Evolutionary conservation across 2,797 vertebrate species (phyloP), one percentile per base, ranked within the genome.

Genomic region (Coregonus ussuriensis): DNA sequence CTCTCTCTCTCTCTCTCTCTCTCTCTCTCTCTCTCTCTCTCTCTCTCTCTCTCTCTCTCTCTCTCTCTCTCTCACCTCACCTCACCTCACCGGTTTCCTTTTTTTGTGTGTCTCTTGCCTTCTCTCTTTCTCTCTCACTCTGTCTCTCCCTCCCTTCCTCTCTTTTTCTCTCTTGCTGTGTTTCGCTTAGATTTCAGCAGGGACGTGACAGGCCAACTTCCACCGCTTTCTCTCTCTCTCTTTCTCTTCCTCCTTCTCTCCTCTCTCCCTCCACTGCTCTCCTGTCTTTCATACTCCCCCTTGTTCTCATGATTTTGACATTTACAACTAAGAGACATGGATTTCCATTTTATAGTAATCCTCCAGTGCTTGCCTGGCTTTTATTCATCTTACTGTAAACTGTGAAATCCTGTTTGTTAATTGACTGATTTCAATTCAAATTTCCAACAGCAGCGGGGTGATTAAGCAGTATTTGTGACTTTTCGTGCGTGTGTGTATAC

Each of bases 391-490:
- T 83, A 77, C 79, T 77, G 79, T 87, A 90, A 89, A 86, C 80
- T 89, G 87, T 87, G 86, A 92, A 88, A 90, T 87, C 81, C 83
- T 82, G 78, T 91, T 90, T 84, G 76, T 77, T 89, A 88, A 90
- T 89, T 87, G 78, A 84, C 77, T 85, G 83, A 91, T 90, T 90
- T 85, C 75, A 84, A 80, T 88, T 84, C 75, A 87, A 88, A 87
- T 86, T 83, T 84, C 56, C 5, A 41, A 25, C 52, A 83, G 77
- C 56, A n/a, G 21, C 21, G 59, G 75, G 85, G 81, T 84, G 74
- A 83, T 85, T 82, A 83, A 77, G 81, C 73, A 78, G 79, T 70
- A 74, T 63, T 67, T 59, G 62, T 71, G 66, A 3, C 13, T 74
- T 21, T 25, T 11, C 37, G 37, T 41, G 37, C 37, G 1, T 41